A percentile compares a stretch with the other conserved stretches of the same genome.
Conservation (phyloP, 2,797 vertebrate species). For the Hypotaenidia okinawae region DNA sequence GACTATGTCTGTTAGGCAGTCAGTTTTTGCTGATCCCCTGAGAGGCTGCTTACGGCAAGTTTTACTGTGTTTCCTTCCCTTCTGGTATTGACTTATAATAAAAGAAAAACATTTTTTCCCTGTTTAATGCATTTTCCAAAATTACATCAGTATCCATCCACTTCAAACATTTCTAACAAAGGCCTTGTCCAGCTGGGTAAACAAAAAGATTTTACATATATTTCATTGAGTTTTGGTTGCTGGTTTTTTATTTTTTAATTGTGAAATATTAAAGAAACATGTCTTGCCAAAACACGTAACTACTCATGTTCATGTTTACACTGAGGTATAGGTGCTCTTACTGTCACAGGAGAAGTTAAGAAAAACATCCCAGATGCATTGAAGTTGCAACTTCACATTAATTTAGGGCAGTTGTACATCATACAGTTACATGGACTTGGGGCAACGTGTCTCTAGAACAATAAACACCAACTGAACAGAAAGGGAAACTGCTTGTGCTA, state of each 20-base stretch:
- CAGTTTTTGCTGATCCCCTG: conserved; percentile 5
- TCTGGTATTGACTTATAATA: conserved; percentile 55
- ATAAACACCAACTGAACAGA: neutral
- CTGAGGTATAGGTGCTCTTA: neutral
- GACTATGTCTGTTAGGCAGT: neutral
- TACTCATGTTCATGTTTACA: neutral
- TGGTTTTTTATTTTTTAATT: neutral
- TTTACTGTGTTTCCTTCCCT: conserved; percentile 55
- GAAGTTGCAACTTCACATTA: neutral
- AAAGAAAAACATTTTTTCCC: conserved; percentile 59
- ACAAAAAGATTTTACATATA: conserved; percentile 45
- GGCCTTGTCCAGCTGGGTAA: conserved; percentile 54
- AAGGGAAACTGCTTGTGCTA: neutral
- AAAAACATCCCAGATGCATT: neutral
- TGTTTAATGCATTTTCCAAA: conserved; percentile 52
- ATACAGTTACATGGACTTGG: neutral
- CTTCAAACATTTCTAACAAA: conserved; percentile 58
- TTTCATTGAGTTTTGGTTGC: neutral
- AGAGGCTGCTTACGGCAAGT: conserved; percentile 30
- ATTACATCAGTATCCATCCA: conserved; percentile 37
- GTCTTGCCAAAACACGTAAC: neutral
- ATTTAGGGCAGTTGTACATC: neutral
- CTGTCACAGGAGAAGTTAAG: neutral
- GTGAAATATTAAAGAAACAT: neutral
- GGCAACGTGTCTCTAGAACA: neutral